These are phyloP conservation scores for Bradysia coprophila DNA, from an alignment of 1,140 invertebrate genomes.

Conservation along the genomic window DNA sequence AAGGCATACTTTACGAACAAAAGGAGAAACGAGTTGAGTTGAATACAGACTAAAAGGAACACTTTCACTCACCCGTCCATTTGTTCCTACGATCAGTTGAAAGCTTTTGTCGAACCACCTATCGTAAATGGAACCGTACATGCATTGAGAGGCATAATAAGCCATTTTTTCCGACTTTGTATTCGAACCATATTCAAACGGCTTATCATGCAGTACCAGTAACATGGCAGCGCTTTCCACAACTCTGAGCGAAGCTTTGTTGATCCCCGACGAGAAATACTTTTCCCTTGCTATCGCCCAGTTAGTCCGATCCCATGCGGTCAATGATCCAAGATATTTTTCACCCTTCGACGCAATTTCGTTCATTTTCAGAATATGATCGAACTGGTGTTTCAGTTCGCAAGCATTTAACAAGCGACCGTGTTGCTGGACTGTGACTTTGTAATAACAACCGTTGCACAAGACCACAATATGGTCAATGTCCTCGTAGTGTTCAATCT, in stretches of 20 bases:
- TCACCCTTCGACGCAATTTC: constrained; percentile 55
- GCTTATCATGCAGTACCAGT: constrained; percentile 51
- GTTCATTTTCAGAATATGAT: constrained; percentile 74
- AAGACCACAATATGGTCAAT: constrained; percentile 88
- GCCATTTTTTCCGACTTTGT: no score
- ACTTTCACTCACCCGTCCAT: constrained; percentile 88
- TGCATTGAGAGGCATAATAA: no score
- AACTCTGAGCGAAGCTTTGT: constrained; percentile 69
- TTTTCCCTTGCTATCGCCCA: constrained; percentile 75
- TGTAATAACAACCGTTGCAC: constrained; percentile 88
- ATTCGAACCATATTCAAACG: constrained; percentile 82
- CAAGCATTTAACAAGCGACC: constrained; percentile 64
- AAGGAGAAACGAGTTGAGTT: no score
- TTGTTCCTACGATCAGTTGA: constrained; percentile 79
- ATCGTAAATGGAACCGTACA: constrained; percentile 93
- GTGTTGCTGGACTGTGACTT: constrained; percentile 76
- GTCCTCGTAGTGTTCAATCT: constrained; percentile 71
- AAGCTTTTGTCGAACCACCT: constrained; percentile 99
- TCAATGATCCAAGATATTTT: constrained; percentile 75
- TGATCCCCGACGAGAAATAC: constrained; percentile 51
- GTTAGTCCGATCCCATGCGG: constrained; percentile 70
- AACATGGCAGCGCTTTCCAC: constrained; percentile 93
- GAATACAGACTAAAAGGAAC: no score
- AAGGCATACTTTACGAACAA: no score
- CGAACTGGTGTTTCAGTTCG: constrained; percentile 84